phyloP scores from a whole-genome alignment of 2,113 vertebrate genomes.

The Stigmatopora nigra region DNA sequence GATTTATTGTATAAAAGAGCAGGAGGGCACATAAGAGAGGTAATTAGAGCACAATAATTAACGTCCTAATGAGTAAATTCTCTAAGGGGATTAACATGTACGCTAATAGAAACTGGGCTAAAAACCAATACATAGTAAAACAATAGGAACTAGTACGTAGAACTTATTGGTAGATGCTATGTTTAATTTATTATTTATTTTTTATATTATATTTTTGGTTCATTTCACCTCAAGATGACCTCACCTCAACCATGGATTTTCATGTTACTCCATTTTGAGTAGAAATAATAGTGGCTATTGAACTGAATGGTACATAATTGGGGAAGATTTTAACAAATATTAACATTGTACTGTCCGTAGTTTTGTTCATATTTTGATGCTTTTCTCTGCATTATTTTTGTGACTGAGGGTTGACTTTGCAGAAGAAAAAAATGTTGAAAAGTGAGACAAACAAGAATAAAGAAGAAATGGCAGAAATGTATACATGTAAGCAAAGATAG shows the following conservation, averaged over 20 bases:
- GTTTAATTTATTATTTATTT: too few species aligned
- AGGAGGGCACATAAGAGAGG: constrained; percentile 30
- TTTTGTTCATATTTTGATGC: background rate
- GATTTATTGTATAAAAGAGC: constrained; percentile 30
- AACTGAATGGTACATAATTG: background rate
- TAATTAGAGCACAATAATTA: constrained; percentile 68
- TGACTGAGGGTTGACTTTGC: constrained; percentile 2
- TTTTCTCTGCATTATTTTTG: background rate
- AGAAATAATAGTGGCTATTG: background rate
- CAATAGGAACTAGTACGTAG: constrained; percentile 52
- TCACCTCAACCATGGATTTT: constrained; percentile 7
- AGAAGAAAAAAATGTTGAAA: constrained; percentile 1
- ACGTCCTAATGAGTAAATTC: constrained; percentile 71
- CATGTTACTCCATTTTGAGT: background rate
- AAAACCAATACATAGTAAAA: constrained; percentile 63
- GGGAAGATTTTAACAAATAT: background rate
- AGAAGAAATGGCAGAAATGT: constrained; percentile 31
- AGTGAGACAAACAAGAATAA: constrained; percentile 17
- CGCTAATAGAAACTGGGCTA: constrained; percentile 63
- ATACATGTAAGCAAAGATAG: constrained; percentile 70
- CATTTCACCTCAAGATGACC: constrained; percentile 44
- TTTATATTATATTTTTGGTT: constrained; percentile 32
- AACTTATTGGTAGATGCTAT: too few species aligned
- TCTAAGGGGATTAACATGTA: constrained; percentile 61
- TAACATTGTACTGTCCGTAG: background rate